phyloP scores from a whole-genome alignment of 2,113 vertebrate genomes.

The Fregata magnificens region DNA sequence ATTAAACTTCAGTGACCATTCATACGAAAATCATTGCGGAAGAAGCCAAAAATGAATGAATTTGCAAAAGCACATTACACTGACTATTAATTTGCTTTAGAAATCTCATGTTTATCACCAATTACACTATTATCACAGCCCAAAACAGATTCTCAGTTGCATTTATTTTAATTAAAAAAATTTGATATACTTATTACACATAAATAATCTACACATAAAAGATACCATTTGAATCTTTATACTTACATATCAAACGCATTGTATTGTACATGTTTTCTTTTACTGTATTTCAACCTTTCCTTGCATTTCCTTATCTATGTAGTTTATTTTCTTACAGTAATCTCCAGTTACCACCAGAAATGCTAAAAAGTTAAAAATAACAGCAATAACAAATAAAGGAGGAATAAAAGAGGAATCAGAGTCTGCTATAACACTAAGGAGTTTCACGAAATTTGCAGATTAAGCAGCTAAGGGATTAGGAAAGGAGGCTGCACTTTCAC shows the following conservation, averaged over 20 bases:
- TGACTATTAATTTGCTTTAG: neutral
- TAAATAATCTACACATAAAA: neutral
- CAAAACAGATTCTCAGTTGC: neutral
- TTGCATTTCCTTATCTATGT: neutral
- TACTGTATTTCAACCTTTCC: neutral
- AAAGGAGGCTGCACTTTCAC: neutral
- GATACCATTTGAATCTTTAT: neutral
- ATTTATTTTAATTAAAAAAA: neutral
- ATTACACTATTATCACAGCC: neutral
- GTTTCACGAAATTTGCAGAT: constrained; percentile 1
- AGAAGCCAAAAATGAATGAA: neutral
- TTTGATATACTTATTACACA: neutral
- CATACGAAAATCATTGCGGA: neutral
- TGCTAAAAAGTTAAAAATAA: neutral
- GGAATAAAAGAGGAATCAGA: neutral
- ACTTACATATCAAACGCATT: neutral
- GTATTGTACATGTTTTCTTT: neutral
- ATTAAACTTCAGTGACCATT: constrained; percentile 17
- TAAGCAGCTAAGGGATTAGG: neutral
- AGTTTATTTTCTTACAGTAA: neutral
- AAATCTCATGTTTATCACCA: neutral
- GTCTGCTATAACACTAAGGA: neutral
- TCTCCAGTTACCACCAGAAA: neutral
- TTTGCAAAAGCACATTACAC: neutral
- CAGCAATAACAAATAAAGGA: neutral